Evolutionary conservation across 2,888 invertebrate species (phyloP), one percentile per base, ranked within the genome.

Genomic region (Hydroisotoma schaefferi): DNA sequence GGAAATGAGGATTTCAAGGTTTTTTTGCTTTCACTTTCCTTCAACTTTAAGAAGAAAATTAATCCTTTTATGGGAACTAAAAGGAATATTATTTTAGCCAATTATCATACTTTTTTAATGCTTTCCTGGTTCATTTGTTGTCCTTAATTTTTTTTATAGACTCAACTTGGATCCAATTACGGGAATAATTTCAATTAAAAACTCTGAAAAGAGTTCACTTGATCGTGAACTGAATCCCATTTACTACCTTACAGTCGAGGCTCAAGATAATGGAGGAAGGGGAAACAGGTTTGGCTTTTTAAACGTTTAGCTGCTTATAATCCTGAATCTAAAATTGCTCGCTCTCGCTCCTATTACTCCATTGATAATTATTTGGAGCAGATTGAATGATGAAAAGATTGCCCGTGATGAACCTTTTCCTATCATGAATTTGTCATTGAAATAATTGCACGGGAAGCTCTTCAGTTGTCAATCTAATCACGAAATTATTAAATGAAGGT

Each of bases 201-300:
- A 53, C 12, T 43, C 37, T 18, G 88, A 86, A 74, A 82, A 84
- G 61, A 83, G 87, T 0, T 84, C 85, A 0, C 87, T 86, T 0
- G 95, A 97, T 77, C 82, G 94, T 6, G 94, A 94, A 76, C 81
- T 89, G 12, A 82, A 88, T 18, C 84, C 89, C 0, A 84, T 87
- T 1, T 92, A 92, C 77, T 89, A 88, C 75, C 80, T 94, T 40
- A 92, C 90, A 0, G 88, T 94, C 0, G 92, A 91, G 76, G 95
- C 94, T 0, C 80, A 91, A 56, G 97, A 97, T 75, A 87, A 90
- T 76, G 81, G 88, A 52, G 91, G 92, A 20, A 81, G 82, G 73
- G 92, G 92, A 52, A 88, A 88, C 77, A 83, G 91, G 77, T 77
- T 67, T 57, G 60, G 33, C n/a, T n/a, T n/a, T n/a, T n/a, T n/a